Evolutionary conservation across 2,113 vertebrate genomes (phyloP), one percentile per base, ranked within the genome.

Genomic region (Chitala chitala): DNA sequence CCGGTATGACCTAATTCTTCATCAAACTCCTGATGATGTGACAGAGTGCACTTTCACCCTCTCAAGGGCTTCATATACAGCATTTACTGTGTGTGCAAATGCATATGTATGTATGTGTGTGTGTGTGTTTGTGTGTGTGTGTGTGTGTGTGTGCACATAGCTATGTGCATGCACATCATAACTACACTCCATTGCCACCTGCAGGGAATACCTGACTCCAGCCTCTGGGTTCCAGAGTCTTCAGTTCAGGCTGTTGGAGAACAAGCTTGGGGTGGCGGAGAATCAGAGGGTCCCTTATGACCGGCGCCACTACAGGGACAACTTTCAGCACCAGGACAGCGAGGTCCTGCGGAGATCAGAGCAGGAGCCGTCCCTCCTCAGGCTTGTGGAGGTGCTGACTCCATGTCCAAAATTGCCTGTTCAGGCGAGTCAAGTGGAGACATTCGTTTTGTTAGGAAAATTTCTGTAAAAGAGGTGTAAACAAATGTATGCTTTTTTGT

Each of bases 151-250:
- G n/a, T n/a, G n/a, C n/a, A n/a, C n/a, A n/a, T n/a, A n/a, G n/a
- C n/a, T n/a, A n/a, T n/a, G n/a, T n/a, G n/a, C n/a, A n/a, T n/a
- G n/a, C n/a, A n/a, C n/a, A n/a, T n/a, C n/a, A n/a, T n/a, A n/a
- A n/a, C 2, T 8, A 55, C n/a, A 24, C n/a, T 24, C n/a, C 1
- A 20, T 36, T 77, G 33, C 83, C 80, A 42, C 44, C 71, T 33
- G 10, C 76, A 98, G 97, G 82, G 93, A 96, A 55, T 91, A 98
- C 81, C 82, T 99, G 69, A 78, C 89, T 58, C 90, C 94, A 12
- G 96, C 96, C 9, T 98, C 96, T 1, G 97, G 97, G 64, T 98
- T 98, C 82, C 96, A 99, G 82, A 98, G 96, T 69, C 85, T 98
- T 71, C 97, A 99, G 78, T 99, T 99, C 74, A 93, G 96, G n/a